Conservation (phyloP, 2,113 vertebrate genomes). For the Recurvirostra avosetta region DNA sequence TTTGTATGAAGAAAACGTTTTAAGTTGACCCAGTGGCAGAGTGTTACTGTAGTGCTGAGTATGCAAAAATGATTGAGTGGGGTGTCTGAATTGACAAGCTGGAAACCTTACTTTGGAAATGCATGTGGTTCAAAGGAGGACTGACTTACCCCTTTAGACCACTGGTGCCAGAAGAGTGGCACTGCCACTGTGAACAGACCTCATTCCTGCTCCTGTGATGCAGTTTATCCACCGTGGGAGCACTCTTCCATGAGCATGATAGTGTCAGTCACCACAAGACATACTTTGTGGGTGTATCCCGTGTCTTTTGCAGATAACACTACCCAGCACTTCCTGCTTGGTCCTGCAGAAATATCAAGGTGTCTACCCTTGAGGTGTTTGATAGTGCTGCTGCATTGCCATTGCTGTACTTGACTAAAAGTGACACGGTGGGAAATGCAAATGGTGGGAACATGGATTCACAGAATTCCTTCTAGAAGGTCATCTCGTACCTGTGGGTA, state of each 20-base stretch:
- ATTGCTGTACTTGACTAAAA: neutral
- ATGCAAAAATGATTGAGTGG: neutral
- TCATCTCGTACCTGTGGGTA: neutral
- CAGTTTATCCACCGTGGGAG: neutral
- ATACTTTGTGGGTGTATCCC: neutral
- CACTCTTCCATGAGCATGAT: neutral
- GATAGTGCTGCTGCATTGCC: neutral
- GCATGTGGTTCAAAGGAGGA: neutral
- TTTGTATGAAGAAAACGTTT: neutral
- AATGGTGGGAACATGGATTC: neutral
- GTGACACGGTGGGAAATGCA: neutral
- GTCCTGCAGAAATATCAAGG: neutral
- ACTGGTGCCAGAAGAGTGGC: neutral
- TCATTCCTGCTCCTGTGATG: neutral
- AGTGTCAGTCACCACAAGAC: neutral
- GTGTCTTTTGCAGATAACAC: accelerated
- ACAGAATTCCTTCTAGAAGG: neutral
- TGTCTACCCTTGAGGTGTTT: neutral
- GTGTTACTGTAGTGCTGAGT: neutral
- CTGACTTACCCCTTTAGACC: neutral
- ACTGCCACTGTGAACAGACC: neutral
- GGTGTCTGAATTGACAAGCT: neutral
- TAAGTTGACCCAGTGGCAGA: neutral
- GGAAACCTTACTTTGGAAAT: neutral
- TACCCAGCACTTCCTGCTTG: neutral